Conservation (phyloP, 2,888 invertebrate genomes). For the Archips crataeganus region DNA sequence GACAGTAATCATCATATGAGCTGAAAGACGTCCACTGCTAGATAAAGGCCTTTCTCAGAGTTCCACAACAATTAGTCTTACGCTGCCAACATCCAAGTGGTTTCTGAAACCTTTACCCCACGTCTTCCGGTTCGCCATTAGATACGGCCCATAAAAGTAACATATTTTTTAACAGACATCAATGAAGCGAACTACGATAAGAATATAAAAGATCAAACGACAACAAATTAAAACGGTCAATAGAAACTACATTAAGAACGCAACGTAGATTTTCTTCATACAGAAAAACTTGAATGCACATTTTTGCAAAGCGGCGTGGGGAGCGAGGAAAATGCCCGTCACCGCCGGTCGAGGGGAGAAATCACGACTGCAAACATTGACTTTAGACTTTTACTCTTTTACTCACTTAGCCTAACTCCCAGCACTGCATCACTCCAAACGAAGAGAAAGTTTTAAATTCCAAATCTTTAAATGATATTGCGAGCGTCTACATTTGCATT, state of each 20-base stretch:
- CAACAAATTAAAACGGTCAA: slow-evolving; percentile 33
- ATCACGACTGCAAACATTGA: slow-evolving; percentile 85
- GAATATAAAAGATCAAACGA: slow-evolving; percentile 19
- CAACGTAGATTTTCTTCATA: slow-evolving; percentile 33
- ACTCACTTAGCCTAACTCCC: slow-evolving; percentile 80
- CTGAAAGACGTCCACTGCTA: too few species aligned
- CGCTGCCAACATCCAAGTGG: too few species aligned
- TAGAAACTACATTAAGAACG: slow-evolving; percentile 23
- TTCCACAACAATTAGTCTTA: too few species aligned
- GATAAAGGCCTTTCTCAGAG: too few species aligned
- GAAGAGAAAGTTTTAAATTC: slow-evolving; percentile 71
- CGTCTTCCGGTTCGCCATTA: too few species aligned
- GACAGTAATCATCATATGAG: too few species aligned
- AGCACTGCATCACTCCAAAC: slow-evolving; percentile 76
- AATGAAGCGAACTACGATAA: neutral
- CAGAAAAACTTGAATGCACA: slow-evolving; percentile 58
- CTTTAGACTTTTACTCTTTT: slow-evolving; percentile 83
- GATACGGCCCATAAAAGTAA: too few species aligned
- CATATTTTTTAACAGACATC: too few species aligned
- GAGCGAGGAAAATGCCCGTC: slow-evolving; percentile 61
- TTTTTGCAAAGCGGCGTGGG: slow-evolving; percentile 52
- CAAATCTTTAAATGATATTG: slow-evolving; percentile 70
- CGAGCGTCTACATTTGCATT: slow-evolving; percentile 51
- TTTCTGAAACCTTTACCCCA: too few species aligned
- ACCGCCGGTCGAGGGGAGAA: slow-evolving; percentile 71